phyloP scores from a whole-genome alignment of 2,888 invertebrate genomes.

The Drosophila phalerata region DNA sequence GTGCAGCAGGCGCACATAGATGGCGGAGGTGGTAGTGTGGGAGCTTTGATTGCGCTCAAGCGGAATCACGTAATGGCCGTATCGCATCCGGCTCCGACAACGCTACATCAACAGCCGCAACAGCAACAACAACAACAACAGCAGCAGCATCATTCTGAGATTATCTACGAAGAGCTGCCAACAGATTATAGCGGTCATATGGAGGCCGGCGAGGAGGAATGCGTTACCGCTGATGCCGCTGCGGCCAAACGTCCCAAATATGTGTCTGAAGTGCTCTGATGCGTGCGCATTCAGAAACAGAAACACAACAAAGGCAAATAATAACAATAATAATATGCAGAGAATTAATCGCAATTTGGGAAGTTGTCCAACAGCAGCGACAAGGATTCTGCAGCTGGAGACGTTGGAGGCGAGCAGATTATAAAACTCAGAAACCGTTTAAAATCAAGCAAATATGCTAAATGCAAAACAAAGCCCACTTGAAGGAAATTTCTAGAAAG shows the following conservation, averaged over 20 bases:
- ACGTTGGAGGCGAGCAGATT: slow-evolving; percentile 14
- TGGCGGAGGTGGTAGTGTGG: slow-evolving; percentile 59
- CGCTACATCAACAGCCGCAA: slow-evolving; percentile 70
- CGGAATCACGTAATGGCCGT: slow-evolving; percentile 83
- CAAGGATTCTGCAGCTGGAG: background rate
- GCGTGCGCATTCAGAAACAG: slow-evolving; percentile 78
- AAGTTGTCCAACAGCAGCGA: slow-evolving; percentile 9
- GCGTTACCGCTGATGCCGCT: slow-evolving; percentile 63
- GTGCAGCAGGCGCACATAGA: slow-evolving; percentile 66
- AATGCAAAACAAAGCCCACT: slow-evolving; percentile 50
- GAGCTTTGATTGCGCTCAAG: slow-evolving; percentile 83
- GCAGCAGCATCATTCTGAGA: slow-evolving; percentile 74
- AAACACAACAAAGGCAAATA: slow-evolving; percentile 66
- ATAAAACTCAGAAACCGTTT: slow-evolving; percentile 31
- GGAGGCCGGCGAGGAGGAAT: slow-evolving; percentile 84
- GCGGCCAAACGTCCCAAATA: slow-evolving; percentile 84
- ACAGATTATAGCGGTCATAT: slow-evolving; percentile 84
- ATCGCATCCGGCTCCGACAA: slow-evolving; percentile 62
- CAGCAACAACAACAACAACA: slow-evolving; percentile 70
- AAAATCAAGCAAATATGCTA: slow-evolving; percentile 36
- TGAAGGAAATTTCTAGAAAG: slow-evolving; percentile 50
- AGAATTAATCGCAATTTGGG: slow-evolving; percentile 16
- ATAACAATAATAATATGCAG: slow-evolving; percentile 28
- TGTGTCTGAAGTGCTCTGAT: slow-evolving; percentile 84
- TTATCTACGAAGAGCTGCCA: slow-evolving; percentile 84